Base-by-base conservation (phyloP, 2,113 vertebrate species). In the Triplophysa siluroides region DNA sequence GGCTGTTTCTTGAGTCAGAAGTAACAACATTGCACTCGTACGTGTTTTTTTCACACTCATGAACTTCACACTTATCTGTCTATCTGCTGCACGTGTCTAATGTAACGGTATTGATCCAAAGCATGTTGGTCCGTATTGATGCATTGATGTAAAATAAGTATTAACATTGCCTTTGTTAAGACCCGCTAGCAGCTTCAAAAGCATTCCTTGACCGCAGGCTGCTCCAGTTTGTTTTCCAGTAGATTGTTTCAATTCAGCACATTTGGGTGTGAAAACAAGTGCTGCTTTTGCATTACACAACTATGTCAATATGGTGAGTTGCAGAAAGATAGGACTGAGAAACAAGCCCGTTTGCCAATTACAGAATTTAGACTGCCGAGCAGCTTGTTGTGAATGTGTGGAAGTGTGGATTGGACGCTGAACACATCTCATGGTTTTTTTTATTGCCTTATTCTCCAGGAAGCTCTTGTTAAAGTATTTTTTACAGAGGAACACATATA, bases 1-100 rank as follows among this genome's bases (percentile, higher is more conserved):
- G 73, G 41, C 73, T 54, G 12, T 64, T 76, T 65, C 61, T 10
- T 63, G 16, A 76, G 74, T 63, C 61, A 26, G 38, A 75, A 63
- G 14, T 45, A 47, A 63, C 56, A 77, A 52, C 62, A 65, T 66
- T 54, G 62, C 61, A 62, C 16, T 64, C 41, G 2, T 29, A 43
- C 52, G 29, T 4, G 12, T 1, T 38, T 21, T 76, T 64, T 61
- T 24, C n/a, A 6, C 58, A 63, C 21, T 26, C 33, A 73, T 56
- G 29, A 7, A 38, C 29, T 56, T 58, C 11, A 58, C 70, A 73
- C 71, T 18, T 6, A 7, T 38, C 3, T 8, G 9, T 45, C 56
- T 74, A n/a, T 75, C 69, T 45, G 29, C 71, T 61, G 33, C 58
- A 74, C 61, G 19, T 52, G 50, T 52, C 50, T 41, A 45, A 74